Percentiles rank a stretch among this genome's conserved stretches.
Conservation (phyloP, 2,888 invertebrate genomes). For the Tenodera sinensis region DNA sequence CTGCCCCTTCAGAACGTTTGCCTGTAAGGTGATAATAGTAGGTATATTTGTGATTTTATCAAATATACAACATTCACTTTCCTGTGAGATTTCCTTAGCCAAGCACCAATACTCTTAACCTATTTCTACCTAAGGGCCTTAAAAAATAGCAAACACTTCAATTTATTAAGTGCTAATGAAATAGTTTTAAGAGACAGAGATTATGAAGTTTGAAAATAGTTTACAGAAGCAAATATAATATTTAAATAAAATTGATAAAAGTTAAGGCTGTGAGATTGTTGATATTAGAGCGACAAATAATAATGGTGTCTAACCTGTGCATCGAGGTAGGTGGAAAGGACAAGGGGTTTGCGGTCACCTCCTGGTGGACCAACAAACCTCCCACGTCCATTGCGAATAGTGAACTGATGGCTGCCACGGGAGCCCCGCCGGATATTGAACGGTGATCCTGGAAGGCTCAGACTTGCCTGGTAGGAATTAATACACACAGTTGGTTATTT, state of each 20-base stretch:
- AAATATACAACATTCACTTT: background rate
- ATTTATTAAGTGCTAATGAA: background rate
- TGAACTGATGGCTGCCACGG: conserved; percentile 88
- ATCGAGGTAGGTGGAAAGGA: conserved; percentile 90
- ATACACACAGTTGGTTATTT: background rate
- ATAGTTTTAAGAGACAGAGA: background rate
- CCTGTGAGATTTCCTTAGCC: background rate
- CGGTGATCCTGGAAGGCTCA: conserved; percentile 95
- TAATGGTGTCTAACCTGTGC: conserved; percentile 55
- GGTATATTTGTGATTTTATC: no score
- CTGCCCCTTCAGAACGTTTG: no score
- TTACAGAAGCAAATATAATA: background rate
- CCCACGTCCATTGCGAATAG: conserved; percentile 77
- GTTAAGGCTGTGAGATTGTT: background rate
- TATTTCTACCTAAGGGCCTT: background rate
- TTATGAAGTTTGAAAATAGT: background rate
- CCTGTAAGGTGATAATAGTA: no score
- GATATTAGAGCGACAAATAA: background rate
- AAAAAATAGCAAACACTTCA: background rate
- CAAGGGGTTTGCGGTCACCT: conserved; percentile 88
- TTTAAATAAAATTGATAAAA: background rate
- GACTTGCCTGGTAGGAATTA: conserved; percentile 70
- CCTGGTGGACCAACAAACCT: conserved; percentile 71
- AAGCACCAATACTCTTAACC: background rate
- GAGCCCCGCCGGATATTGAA: conserved; percentile 90